Evolutionary conservation across 2,888 invertebrate species (phyloP), one percentile per base, ranked within the genome.

Genomic region (Biston stratarius): DNA sequence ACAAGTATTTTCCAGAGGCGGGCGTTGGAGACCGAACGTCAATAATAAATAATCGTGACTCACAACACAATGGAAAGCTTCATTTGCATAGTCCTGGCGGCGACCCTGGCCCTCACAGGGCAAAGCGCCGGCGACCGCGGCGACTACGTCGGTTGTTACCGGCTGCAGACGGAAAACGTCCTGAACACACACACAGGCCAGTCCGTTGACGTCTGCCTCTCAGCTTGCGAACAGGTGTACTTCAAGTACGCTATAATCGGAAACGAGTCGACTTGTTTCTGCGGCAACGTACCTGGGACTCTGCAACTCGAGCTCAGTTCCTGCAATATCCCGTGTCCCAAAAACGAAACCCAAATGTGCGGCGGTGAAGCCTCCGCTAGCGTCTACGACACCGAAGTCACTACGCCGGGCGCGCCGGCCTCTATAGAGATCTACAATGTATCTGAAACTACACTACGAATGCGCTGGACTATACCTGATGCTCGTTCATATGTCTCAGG

Each of bases 361-460:
- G 97, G 97, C 0, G 96, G 96, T 0, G 87, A 94, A 0, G 94
- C 94, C 38, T 95, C 96, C 0, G 95, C 95, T 63, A 96, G 96
- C 74, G 95, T 97, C 40, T 97, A 96, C 78, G 95, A 95, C 49
- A 96, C 96, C 0, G 96, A 95, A 44, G 86, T 94, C n/a, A 78
- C 83, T 49, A 95, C 95, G 10, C 96, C 97, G 15, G 96, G 96
- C 8, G 96, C 96, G n/a, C 97, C 97, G 0, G 89, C 92, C 69
- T 92, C 95, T 65, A 81, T 97, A 33, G 84, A 89, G 55, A 85
- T 96, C 5, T 81, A 88, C 5, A 96, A 95, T 76, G 85, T 95
- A 62, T 96, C 96, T 0, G 96, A 96, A 74, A 96, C 95, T 3
- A 95, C 95, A 62, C 86, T 96, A 11, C 90, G 94, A 56, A 81